Conservation (phyloP, 2,888 invertebrate species). For the Drosophila fungiperda region DNA sequence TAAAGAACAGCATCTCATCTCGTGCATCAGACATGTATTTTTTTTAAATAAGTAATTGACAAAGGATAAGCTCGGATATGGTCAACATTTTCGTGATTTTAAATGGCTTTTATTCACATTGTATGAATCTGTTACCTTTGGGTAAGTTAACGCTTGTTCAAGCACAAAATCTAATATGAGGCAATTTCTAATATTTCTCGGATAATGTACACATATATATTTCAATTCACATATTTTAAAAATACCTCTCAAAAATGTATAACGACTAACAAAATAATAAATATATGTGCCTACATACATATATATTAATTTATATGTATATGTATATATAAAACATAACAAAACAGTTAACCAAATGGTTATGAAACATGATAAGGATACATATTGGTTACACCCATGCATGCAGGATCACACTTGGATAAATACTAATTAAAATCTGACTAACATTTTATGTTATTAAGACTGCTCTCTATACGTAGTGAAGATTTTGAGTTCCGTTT, state of each 20-base stretch:
- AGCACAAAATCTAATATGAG: slow-evolving; percentile 17
- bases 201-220: slow-evolving; percentile 9
- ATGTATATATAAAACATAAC: slow-evolving; percentile 43
- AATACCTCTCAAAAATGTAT: slow-evolving; percentile 8
- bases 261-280: slow-evolving; percentile 10
- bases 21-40: slow-evolving; percentile 8
- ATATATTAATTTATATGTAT: slow-evolving; percentile 20
- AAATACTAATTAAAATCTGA: slow-evolving; percentile 54
- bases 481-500: slow-evolving; percentile 15
- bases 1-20: slow-evolving; percentile 25
- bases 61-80: slow-evolving; percentile 5
- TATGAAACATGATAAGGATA: slow-evolving; percentile 63
- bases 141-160: slow-evolving; percentile 1
- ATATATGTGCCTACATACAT: slow-evolving; percentile 5
- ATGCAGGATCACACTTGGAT: slow-evolving; percentile 64
- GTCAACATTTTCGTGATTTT: neutral
- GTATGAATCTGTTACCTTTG: neutral
- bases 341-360: slow-evolving; percentile 34
- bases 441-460: slow-evolving; percentile 20
- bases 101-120: neutral
- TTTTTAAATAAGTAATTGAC: slow-evolving; percentile 38
- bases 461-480: slow-evolving; percentile 17
- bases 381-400: slow-evolving; percentile 47
- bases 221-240: neutral
- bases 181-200: slow-evolving; percentile 5